Conservation (phyloP, 1,140 invertebrate species). For the Sycophaga agraensis region DNA sequence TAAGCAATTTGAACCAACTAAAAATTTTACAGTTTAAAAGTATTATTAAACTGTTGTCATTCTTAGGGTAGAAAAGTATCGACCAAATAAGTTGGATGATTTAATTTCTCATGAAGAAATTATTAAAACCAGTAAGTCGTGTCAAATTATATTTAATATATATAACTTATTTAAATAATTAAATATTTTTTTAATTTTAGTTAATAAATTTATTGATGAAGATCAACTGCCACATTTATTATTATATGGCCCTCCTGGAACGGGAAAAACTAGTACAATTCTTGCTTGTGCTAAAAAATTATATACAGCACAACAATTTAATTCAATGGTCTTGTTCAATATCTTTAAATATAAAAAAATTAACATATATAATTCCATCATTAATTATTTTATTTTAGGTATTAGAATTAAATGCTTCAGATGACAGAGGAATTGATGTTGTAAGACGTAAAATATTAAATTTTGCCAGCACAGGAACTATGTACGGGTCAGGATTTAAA, state of each 20-base stretch:
- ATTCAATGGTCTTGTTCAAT: conserved; percentile 72
- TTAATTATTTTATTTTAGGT: conserved; percentile 58
- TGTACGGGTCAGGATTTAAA: conserved; percentile 93
- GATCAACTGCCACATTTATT: conserved; percentile 94
- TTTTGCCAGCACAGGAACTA: conserved; percentile 96
- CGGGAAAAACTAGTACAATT: conserved; percentile 98
- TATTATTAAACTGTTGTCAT: too few relatives aligned
- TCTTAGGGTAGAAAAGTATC: conserved; percentile 96
- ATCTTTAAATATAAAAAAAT: not conserved
- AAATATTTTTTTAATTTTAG: conserved; percentile 59
- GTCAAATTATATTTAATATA: conserved; percentile 1
- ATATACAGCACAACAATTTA: conserved; percentile 84
- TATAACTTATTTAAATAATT: conserved; percentile 12
- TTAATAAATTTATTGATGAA: conserved; percentile 89
- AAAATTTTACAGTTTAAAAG: too few relatives aligned
- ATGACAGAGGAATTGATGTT: conserved; percentile 97
- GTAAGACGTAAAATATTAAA: conserved; percentile 94
- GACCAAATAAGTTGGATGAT: conserved; percentile 86
- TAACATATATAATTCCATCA: not conserved
- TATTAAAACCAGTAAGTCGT: conserved; percentile 85
- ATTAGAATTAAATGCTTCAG: conserved; percentile 95
- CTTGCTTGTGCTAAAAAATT: conserved; percentile 93
- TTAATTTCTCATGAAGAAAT: conserved; percentile 98
- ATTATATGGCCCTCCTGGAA: conserved; percentile 98
- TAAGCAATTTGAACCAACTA: too few relatives aligned